phyloP scores from a whole-genome alignment of 2,797 vertebrate species.

The Parotocinclus haroldoi region DNA sequence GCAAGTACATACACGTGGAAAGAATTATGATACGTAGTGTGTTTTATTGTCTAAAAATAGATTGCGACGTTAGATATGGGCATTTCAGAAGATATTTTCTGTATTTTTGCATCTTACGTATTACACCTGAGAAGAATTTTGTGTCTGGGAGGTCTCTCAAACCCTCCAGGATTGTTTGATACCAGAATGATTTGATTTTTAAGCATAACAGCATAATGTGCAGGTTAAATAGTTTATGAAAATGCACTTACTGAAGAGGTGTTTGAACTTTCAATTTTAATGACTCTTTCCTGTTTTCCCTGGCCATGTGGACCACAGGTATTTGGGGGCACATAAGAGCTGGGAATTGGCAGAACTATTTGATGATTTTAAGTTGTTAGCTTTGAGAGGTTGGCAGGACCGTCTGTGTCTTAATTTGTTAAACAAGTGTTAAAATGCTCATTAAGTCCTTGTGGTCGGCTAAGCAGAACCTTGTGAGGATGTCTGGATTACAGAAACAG shows the following conservation, averaged over 20 bases:
- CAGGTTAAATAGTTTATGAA: not conserved
- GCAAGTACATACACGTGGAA: conserved; percentile 38
- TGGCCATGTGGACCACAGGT: conserved; percentile 2
- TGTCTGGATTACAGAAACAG: conserved; percentile 14
- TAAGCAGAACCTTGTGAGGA: conserved; percentile 11
- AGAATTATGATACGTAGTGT: conserved; percentile 36
- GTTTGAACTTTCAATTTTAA: not conserved
- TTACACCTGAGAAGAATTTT: conserved; percentile 17
- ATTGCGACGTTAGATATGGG: conserved; percentile 21
- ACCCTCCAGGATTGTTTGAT: not conserved
- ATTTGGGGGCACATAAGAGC: conserved; percentile 9
- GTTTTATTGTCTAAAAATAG: conserved; percentile 34
- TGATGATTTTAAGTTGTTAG: conserved; percentile 20
- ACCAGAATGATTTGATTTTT: conserved; percentile 3
- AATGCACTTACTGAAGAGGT: not conserved
- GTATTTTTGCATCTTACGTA: not conserved
- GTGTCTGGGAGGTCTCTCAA: conserved; percentile 13
- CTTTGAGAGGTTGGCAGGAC: conserved; percentile 24
- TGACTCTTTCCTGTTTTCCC: not conserved
- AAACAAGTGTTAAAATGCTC: conserved; percentile 46
- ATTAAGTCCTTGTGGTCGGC: conserved; percentile 44
- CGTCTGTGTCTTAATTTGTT: conserved; percentile 41
- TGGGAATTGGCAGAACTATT: conserved; percentile 7
- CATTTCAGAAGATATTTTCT: conserved; percentile 10
- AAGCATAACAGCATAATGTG: not conserved